Evolutionary conservation across 2,888 invertebrate genomes (phyloP).

Genomic region (Erpobdella octoculata): DNA sequence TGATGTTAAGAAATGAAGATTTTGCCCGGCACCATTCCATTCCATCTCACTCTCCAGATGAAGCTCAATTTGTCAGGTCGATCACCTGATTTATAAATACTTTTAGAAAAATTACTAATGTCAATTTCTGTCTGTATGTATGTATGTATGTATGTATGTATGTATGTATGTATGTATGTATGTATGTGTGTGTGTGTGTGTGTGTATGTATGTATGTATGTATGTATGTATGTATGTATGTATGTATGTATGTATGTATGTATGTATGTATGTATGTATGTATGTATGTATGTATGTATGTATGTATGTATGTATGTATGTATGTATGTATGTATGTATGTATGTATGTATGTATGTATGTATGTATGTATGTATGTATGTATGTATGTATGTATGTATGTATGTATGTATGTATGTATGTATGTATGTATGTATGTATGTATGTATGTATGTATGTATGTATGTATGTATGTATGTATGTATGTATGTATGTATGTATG

Average conservation of each 20-base stretch:
- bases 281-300: background rate
- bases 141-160: conserved; percentile 4
- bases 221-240: conserved; percentile 6
- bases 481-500: background rate
- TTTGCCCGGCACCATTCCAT: no score
- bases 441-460: background rate
- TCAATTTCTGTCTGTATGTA: background rate
- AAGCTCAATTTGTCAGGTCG: no score
- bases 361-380: conserved; percentile 13
- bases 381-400: background rate
- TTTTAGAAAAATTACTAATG: no score
- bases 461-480: background rate
- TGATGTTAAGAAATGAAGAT: no score
- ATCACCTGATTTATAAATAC: no score
- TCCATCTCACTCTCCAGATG: no score
- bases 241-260: conserved; percentile 18
- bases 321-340: background rate
- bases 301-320: background rate
- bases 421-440: background rate
- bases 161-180: conserved; percentile 19
- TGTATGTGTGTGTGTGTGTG: conserved; percentile 1
- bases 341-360: conserved; percentile 6
- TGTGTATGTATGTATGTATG: conserved; percentile 11
- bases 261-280: conserved; percentile 11
- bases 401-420: background rate